A percentile compares a stretch with the other conserved stretches of the same genome.
Evolutionary conservation across 2,797 vertebrate species (phyloP).

Genomic region (Phoeniculus purpureus): DNA sequence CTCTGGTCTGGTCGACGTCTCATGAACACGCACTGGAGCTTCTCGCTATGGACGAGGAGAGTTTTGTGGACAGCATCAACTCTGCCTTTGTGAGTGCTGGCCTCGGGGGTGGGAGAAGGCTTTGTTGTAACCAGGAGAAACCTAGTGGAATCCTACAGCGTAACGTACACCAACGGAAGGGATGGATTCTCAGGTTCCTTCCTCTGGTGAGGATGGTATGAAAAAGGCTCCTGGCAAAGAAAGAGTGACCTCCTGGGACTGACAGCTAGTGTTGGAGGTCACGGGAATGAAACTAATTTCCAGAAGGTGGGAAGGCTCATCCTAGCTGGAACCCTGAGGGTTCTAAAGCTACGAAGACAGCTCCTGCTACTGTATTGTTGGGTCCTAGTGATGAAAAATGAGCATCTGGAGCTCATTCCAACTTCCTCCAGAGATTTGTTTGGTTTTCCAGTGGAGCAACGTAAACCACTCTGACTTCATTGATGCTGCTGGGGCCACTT

Average conservation of each 20-base stretch:
- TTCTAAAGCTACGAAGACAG: background rate
- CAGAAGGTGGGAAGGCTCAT: background rate
- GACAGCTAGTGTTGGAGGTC: background rate
- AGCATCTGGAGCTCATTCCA: background rate
- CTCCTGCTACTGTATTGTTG: background rate
- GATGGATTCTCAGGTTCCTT: background rate
- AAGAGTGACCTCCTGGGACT: background rate
- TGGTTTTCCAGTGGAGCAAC: constrained; percentile 89
- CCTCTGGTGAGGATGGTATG: background rate
- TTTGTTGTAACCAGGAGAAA: background rate
- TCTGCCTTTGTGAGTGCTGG: constrained; percentile 92
- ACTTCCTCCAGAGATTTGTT: background rate
- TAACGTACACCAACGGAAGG: background rate
- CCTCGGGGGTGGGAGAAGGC: background rate
- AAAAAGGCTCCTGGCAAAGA: background rate
- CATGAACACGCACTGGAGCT: constrained; percentile 89
- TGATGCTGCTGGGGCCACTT: constrained; percentile 86
- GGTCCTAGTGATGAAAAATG: background rate
- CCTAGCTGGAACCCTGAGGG: background rate
- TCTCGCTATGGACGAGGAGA: constrained; percentile 90
- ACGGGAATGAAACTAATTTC: background rate
- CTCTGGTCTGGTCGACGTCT: constrained; percentile 96
- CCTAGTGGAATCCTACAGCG: background rate
- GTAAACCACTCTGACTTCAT: constrained; percentile 91
- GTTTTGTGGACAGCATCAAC: constrained; percentile 94